phyloP scores from a whole-genome alignment of 2,888 invertebrate genomes.

The Acanthosoma haemorrhoidale region DNA sequence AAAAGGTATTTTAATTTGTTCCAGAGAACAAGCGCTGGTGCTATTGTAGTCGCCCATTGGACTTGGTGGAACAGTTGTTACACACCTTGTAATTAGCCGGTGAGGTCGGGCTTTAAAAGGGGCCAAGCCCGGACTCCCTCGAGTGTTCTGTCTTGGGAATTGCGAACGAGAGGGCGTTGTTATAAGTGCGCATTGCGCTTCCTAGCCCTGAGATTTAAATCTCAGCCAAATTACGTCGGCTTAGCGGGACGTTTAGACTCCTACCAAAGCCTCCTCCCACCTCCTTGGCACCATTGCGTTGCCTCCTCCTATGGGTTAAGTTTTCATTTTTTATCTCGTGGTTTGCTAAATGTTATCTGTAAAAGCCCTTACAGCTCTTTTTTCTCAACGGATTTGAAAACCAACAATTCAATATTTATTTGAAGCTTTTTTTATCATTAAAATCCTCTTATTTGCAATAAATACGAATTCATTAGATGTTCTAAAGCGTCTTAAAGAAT shows the following conservation, averaged over 20 bases:
- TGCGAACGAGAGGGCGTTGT: neutral
- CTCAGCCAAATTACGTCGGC: conserved; percentile 19
- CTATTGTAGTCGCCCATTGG: too few relatives aligned
- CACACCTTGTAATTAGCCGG: conserved; percentile 10
- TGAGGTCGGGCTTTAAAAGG: neutral
- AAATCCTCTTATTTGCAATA: too few relatives aligned
- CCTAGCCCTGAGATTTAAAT: conserved; percentile 20
- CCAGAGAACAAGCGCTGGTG: neutral
- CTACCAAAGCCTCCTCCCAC: neutral
- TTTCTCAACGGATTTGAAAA: too few relatives aligned
- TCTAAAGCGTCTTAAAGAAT: too few relatives aligned
- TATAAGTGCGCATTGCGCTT: conserved; percentile 15
- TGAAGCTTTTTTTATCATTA: too few relatives aligned
- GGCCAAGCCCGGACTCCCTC: neutral
- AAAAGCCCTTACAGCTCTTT: too few relatives aligned
- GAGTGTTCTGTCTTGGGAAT: neutral
- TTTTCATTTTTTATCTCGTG: too few relatives aligned
- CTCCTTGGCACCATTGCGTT: neutral
- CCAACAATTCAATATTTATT: too few relatives aligned
- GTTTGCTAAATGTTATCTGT: too few relatives aligned
- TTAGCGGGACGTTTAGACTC: neutral
- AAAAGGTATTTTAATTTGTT: neutral
- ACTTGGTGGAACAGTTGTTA: conserved; percentile 12
- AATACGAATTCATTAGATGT: too few relatives aligned
- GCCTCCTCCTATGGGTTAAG: too few relatives aligned